Evolutionary conservation across 2,888 invertebrate genomes (phyloP), one percentile per base, ranked within the genome.

Genomic region (Rhagonycha lutea): DNA sequence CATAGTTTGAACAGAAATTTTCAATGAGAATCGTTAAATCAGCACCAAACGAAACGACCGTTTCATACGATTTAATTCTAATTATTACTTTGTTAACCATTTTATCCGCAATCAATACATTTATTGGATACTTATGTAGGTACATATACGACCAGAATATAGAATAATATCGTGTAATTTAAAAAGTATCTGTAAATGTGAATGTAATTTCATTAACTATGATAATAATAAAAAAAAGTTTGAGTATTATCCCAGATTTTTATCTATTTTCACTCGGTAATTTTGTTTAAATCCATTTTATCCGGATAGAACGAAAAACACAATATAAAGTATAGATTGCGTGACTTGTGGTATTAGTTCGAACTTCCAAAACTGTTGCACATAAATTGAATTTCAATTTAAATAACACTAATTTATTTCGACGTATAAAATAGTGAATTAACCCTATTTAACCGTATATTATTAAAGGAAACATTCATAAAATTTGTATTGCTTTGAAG

Each of bases 311-410:
- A 28, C 14, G 62, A 70, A 70, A 62, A 24, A 18, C 62, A 61
- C 18, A 29, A 61, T 18, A 62, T 28, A 28, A 14, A 12, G 18
- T 26, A 70, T 61, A 62, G 62, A 23, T 62, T 23, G 62, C 62
- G 62, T 62, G 62, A 62, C 62, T 62, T 14, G 14, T 26, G 26
- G 68, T 18, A 68, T 28, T 28, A 28, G n/a, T 14, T 68, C 14
- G 9, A 29, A 68, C 29, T 29, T 68, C 14, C 11, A 28, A 68
- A 68, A 68, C 68, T 68, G 68, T 68, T 68, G 68, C 26, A 68
- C 28, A 29, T 68, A 68, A 68, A 68, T 68, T 68, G 68, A 69
- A 69, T 32, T 61, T 60, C 60, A 12, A 26, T 24, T 69, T 69
- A 28, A 32, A 23, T 32, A 18, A 24, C 47, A 69, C 47, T 29